Conservation (phyloP, 2,797 vertebrate genomes). For the Urocyon cinereoargenteus region DNA sequence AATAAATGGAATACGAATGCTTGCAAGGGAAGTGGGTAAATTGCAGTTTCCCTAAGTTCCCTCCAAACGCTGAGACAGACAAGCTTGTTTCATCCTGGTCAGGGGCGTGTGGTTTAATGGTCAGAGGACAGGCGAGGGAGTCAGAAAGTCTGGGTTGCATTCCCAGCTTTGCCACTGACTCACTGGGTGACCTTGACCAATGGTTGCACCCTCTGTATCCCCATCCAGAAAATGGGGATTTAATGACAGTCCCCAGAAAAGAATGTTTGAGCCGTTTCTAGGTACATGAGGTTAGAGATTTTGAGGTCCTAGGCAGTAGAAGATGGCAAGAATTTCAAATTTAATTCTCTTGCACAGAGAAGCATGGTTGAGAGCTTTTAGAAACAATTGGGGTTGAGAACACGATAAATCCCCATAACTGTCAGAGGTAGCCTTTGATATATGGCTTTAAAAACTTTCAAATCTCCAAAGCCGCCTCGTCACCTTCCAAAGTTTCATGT, state of each 20-base stretch:
- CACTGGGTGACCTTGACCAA: constrained; percentile 77
- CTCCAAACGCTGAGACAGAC: constrained; percentile 55
- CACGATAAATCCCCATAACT: constrained; percentile 34
- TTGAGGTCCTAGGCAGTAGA: constrained; percentile 54
- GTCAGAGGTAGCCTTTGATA: constrained; percentile 64
- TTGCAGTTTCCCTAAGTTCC: not conserved
- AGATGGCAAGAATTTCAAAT: constrained; percentile 48
- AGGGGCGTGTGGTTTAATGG: constrained; percentile 75
- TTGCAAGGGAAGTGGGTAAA: constrained; percentile 18
- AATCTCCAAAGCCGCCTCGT: constrained; percentile 46
- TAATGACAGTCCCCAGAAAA: constrained; percentile 71
- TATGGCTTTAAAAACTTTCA: constrained; percentile 20
- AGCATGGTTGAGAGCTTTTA: constrained; percentile 45
- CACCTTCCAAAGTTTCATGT: constrained; percentile 69
- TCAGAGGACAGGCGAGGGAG: constrained; percentile 73
- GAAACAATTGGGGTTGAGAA: constrained; percentile 21
- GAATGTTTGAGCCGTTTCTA: constrained; percentile 64
- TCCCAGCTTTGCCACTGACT: constrained; percentile 77
- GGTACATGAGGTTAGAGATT: not conserved
- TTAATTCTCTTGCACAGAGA: constrained; percentile 56
- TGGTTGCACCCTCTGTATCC: constrained; percentile 48
- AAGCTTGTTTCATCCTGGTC: constrained; percentile 71
- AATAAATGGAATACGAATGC: not conserved
- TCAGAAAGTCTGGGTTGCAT: constrained; percentile 82
- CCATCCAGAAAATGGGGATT: constrained; percentile 59